These are phyloP conservation scores for Malthinus flaveolus DNA, from an alignment of 2,888 invertebrate species.

Conservation along the genomic window DNA sequence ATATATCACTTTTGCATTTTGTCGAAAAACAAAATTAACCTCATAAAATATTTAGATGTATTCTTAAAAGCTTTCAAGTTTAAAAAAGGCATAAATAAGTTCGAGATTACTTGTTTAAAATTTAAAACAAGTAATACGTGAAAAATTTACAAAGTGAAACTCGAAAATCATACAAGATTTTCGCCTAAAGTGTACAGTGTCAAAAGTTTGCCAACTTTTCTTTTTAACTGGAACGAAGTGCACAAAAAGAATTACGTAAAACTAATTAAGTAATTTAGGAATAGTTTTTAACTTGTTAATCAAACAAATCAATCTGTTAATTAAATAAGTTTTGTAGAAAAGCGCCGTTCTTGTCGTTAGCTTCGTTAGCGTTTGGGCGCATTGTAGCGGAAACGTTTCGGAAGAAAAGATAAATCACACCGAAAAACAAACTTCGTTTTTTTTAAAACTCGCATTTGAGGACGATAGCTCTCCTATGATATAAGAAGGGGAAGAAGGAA, in stretches of 20 bases:
- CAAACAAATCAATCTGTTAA: conserved; percentile 27
- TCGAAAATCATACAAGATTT: no score
- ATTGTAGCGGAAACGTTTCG: conserved; percentile 29
- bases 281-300: conserved; percentile 6
- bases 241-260: no score
- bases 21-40: neutral
- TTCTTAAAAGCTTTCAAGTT: conserved; percentile 6
- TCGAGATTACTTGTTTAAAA: neutral
- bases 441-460: conserved; percentile 10
- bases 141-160: neutral
- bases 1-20: neutral
- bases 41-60: neutral
- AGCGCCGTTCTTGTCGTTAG: conserved; percentile 28
- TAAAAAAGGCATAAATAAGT: conserved; percentile 6
- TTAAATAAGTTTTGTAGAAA: conserved; percentile 32
- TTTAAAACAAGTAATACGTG: neutral
- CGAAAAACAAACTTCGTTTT: conserved; percentile 35
- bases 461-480: neutral
- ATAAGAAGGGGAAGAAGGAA: neutral
- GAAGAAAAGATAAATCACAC: conserved; percentile 36
- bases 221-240: no score
- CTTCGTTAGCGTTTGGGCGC: conserved; percentile 31
- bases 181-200: no score
- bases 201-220: no score
- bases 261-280: neutral